Evolutionary conservation across 2,797 vertebrate species (phyloP).

Genomic region (Lutra lutra): DNA sequence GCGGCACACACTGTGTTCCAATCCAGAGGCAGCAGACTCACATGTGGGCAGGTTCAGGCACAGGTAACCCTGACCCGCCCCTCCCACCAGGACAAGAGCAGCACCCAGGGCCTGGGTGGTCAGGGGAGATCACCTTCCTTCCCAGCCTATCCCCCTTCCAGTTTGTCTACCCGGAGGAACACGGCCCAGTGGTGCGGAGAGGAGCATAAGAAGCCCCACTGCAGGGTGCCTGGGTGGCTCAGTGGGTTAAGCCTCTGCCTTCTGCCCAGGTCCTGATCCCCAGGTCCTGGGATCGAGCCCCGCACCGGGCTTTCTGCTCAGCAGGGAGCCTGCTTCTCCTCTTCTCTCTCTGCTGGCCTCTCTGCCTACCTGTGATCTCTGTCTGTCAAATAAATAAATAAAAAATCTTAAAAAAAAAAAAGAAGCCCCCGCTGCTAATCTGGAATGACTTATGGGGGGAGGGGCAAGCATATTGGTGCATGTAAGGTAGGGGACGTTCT

Average conservation of each 20-base stretch:
- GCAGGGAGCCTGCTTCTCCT: too few species aligned
- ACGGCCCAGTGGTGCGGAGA: background rate
- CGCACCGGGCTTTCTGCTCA: too few species aligned
- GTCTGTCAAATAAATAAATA: too few species aligned
- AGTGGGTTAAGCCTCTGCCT: too few species aligned
- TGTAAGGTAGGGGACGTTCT: rapidly evolving
- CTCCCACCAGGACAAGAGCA: background rate
- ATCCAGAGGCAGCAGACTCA: background rate
- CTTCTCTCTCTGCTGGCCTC: too few species aligned
- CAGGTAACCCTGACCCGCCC: background rate
- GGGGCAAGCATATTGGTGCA: background rate
- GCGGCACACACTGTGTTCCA: background rate
- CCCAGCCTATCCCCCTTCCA: too few species aligned
- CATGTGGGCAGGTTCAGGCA: background rate
- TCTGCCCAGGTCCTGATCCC: too few species aligned
- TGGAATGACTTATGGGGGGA: background rate
- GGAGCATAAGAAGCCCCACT: background rate
- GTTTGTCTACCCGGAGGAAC: background rate
- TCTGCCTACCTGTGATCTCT: too few species aligned
- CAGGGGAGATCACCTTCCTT: background rate
- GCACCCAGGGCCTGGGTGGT: rapidly evolving
- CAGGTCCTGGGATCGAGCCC: too few species aligned
- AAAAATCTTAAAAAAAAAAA: too few species aligned
- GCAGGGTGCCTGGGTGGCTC: too few species aligned
- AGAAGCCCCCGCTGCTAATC: background rate